phyloP scores from a whole-genome alignment of 2,113 vertebrate genomes.

The Acrocephalus kingi region DNA sequence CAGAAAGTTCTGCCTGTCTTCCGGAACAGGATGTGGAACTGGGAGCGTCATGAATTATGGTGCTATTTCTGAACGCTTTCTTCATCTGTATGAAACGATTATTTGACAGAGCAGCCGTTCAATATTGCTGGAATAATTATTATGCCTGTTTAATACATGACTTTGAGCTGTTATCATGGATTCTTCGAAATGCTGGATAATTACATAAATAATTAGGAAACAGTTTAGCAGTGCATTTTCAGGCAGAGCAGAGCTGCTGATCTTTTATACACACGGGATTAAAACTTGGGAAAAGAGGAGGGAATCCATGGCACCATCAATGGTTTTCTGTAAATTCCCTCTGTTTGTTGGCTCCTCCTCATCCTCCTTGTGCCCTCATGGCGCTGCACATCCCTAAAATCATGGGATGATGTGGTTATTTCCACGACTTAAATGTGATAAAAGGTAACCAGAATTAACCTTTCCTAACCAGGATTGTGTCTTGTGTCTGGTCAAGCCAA shows the following conservation, averaged over 20 bases:
- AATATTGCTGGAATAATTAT: constrained; percentile 72
- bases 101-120: constrained; percentile 67
- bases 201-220: constrained; percentile 76
- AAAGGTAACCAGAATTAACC: too few species aligned
- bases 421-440: rapidly evolving
- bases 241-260: constrained; percentile 36
- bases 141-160: constrained; percentile 68
- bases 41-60: constrained; percentile 58
- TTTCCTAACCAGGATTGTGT: rapidly evolving
- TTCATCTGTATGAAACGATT: constrained; percentile 49
- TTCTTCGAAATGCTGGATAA: constrained; percentile 69
- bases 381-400: not conserved
- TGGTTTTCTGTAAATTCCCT: not conserved
- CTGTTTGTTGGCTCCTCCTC: not conserved
- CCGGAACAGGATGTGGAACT: constrained; percentile 37
- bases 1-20: constrained; percentile 63
- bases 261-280: constrained; percentile 31
- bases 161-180: constrained; percentile 63
- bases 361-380: not conserved
- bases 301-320: not conserved
- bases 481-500: not conserved
- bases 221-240: constrained; percentile 25
- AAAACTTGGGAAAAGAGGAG: constrained; percentile 21
- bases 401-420: rapidly evolving
- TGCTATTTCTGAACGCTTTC: constrained; percentile 56